Conservation (phyloP, 35 echinoderm and acorn worm species). For the Ptychodera flava region DNA sequence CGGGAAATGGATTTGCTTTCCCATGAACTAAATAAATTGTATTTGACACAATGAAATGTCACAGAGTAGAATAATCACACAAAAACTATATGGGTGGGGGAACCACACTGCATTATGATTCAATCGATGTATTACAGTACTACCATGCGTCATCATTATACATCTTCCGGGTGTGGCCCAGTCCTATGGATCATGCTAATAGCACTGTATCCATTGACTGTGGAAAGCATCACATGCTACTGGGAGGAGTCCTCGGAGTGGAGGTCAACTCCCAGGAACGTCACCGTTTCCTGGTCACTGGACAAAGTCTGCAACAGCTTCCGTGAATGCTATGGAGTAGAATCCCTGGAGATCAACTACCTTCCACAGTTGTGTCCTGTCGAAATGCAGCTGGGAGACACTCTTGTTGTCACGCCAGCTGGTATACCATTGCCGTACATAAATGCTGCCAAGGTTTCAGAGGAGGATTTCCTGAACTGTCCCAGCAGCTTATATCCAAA, state of each 20-base stretch:
- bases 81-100: too few relatives aligned
- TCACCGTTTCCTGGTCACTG: slow-evolving; percentile 3
- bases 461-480: slow-evolving; percentile 22
- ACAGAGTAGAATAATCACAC: too few relatives aligned
- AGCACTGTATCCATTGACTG: not conserved
- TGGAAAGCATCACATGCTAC: not conserved
- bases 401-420: slow-evolving; percentile 17
- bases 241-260: not conserved
- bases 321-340: slow-evolving; percentile 3
- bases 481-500: not conserved
- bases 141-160: too few relatives aligned
- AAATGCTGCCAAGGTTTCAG: slow-evolving; percentile 29
- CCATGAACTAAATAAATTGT: too few relatives aligned
- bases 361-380: slow-evolving; percentile 39
- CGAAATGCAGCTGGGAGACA: slow-evolving; percentile 33
- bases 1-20: too few relatives aligned
- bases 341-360: not conserved
- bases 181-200: not conserved
- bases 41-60: too few relatives aligned
- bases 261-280: not conserved
- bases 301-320: slow-evolving; percentile 9
- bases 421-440: slow-evolving; percentile 4
- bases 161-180: too few relatives aligned
- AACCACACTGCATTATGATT: too few relatives aligned
- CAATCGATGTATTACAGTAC: too few relatives aligned